phyloP scores from a whole-genome alignment of 23 tunicate species.

The Styela plicata region DNA sequence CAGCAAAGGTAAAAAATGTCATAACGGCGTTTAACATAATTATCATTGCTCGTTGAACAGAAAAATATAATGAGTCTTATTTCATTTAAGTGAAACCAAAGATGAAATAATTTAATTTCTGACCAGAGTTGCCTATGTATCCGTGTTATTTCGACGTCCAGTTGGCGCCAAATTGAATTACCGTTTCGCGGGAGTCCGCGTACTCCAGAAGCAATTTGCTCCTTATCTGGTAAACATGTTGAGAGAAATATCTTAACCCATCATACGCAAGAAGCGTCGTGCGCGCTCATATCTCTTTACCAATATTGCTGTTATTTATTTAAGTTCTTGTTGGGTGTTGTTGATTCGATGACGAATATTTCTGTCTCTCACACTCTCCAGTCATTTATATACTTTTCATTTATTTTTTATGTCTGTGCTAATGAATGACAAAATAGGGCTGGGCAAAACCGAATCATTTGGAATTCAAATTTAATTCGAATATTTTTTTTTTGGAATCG shows the following conservation, averaged over 20 bases:
- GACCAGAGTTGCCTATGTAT: neutral
- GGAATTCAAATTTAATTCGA: no score
- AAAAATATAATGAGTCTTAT: no score
- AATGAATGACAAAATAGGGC: no score
- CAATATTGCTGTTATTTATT: neutral
- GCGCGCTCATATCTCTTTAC: no score
- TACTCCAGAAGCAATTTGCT: neutral
- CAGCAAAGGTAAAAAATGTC: no score
- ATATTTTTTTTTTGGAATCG: no score
- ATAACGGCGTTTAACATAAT: no score
- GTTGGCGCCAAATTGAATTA: neutral
- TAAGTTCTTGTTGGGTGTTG: neutral
- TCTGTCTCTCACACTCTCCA: no score
- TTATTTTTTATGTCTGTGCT: no score
- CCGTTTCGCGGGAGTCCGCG: neutral
- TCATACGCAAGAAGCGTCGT: neutral
- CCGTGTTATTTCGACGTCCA: neutral
- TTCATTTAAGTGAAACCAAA: neutral
- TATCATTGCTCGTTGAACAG: no score
- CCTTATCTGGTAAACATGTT: neutral
- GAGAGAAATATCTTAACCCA: neutral
- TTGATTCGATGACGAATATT: neutral
- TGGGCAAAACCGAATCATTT: no score
- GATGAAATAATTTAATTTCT: neutral
- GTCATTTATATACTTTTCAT: no score